Base-by-base conservation (phyloP, 1,140 invertebrate species). In the Pseudachorutes palmiensis region DNA sequence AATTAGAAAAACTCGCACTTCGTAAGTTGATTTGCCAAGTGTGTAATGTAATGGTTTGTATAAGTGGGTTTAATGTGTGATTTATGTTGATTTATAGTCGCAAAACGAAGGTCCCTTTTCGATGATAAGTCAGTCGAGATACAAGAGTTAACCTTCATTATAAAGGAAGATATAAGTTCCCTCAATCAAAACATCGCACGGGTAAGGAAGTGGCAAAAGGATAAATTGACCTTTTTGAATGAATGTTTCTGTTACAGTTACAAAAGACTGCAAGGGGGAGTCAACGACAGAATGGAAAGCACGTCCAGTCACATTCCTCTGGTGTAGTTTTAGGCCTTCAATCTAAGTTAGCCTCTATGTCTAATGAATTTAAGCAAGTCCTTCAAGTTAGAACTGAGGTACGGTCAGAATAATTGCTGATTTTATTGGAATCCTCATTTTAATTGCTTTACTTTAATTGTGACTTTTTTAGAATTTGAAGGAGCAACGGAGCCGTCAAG, bases 141-240 rank as follows among this genome's bases (percentile, higher is more conserved):
- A 62, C 93, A 99, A 79, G 94, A 98, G 78, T 79, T 99, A 45
- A 98, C 95, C 0, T 94, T 94, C 75, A 97, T 98, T 55, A 97
- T 99, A 31, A 98, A 98, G 81, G 89, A 92, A 74, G 97, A 99
- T 80, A 84, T 99, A 62, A 89, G 87, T 78, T 91, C 88, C 75
- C 82, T 99, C 63, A 98, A 99, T 81, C 88, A 94, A 77, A 93
- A 99, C 81, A 98, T 99, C 76, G 92, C 92, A 14, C 84, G 85
- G 73, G 72, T 73, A 70, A 49, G 45, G 14, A 63, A 24, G 9
- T n/a, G n/a, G n/a, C n/a, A n/a, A n/a, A n/a, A n/a, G n/a, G n/a
- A n/a, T n/a, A n/a, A n/a, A n/a, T n/a, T n/a, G n/a, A n/a, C n/a
- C n/a, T n/a, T n/a, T n/a, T n/a, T n/a, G n/a, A n/a, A n/a, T n/a